Evolutionary conservation across 2,113 vertebrate species (phyloP).

Genomic region (Cercopithecus mona): DNA sequence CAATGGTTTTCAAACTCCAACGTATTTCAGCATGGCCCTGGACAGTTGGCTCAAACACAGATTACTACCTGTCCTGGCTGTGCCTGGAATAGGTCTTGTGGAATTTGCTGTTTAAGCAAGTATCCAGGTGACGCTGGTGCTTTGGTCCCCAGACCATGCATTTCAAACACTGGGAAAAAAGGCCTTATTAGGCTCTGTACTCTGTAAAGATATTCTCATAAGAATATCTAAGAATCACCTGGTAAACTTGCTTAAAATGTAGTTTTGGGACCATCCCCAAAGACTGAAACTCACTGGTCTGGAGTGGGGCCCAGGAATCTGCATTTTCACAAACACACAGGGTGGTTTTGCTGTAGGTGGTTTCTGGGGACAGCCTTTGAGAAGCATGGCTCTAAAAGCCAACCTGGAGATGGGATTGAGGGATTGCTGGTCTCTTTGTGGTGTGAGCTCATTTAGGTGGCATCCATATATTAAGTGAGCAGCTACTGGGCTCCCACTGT

Average conservation of each 20-base stretch:
- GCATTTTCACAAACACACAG: background rate
- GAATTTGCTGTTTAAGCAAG: background rate
- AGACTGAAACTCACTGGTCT: background rate
- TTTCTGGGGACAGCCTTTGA: background rate
- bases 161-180: background rate
- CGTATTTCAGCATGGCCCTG: fast-evolving
- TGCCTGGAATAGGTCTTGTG: too few species aligned
- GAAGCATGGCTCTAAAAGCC: background rate
- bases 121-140: background rate
- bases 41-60: background rate
- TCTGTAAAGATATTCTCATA: background rate
- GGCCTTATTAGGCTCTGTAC: background rate
- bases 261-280: background rate
- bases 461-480: background rate
- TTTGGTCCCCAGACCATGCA: background rate
- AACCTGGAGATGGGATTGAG: background rate
- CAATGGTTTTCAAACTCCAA: too few species aligned
- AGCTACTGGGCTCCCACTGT: background rate
- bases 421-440: background rate
- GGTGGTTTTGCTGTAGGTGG: background rate
- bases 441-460: background rate
- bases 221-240: background rate
- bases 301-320: background rate
- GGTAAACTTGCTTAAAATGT: background rate
- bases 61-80: background rate